phyloP scores from a whole-genome alignment of 2,888 invertebrate genomes.

The Automeris io region DNA sequence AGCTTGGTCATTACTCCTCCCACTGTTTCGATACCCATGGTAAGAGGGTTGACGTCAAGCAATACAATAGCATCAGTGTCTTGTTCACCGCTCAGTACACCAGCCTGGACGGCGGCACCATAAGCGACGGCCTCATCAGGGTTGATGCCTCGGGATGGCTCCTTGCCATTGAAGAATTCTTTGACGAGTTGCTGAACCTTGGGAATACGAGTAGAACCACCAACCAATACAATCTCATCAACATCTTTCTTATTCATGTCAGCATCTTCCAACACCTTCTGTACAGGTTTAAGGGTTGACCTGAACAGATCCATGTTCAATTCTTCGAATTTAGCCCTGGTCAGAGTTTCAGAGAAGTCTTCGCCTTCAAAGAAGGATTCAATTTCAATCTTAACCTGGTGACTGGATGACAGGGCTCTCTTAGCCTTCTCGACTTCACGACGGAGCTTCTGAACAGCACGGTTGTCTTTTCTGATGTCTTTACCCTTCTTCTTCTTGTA shows the following conservation, averaged over 20 bases:
- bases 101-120: slow-evolving; percentile 99
- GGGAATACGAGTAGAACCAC: slow-evolving; percentile 99
- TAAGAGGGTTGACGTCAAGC: slow-evolving; percentile 98
- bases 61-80: slow-evolving; percentile 97
- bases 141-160: slow-evolving; percentile 98
- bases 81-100: slow-evolving; percentile 97
- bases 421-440: slow-evolving; percentile 99
- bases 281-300: slow-evolving; percentile 95
- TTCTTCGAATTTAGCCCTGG: slow-evolving; percentile 99
- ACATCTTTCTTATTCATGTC: slow-evolving; percentile 99
- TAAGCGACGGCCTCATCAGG: slow-evolving; percentile 99
- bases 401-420: slow-evolving; percentile 94
- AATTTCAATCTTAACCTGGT: slow-evolving; percentile 98
- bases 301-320: slow-evolving; percentile 95
- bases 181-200: slow-evolving; percentile 96
- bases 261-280: slow-evolving; percentile 98
- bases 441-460: slow-evolving; percentile 96
- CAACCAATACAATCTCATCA: slow-evolving; percentile 98
- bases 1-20: slow-evolving; percentile 99
- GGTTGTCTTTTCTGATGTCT: slow-evolving; percentile 95
- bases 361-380: slow-evolving; percentile 99
- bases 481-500: slow-evolving; percentile 99
- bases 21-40: slow-evolving; percentile 99
- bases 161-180: slow-evolving; percentile 98
- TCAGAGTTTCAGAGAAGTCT: slow-evolving; percentile 98